Evolutionary conservation across 92 coral and sea anemone species (phyloP), one percentile per base, ranked within the genome.

Genomic region (Parazoanthus atlanticus): DNA sequence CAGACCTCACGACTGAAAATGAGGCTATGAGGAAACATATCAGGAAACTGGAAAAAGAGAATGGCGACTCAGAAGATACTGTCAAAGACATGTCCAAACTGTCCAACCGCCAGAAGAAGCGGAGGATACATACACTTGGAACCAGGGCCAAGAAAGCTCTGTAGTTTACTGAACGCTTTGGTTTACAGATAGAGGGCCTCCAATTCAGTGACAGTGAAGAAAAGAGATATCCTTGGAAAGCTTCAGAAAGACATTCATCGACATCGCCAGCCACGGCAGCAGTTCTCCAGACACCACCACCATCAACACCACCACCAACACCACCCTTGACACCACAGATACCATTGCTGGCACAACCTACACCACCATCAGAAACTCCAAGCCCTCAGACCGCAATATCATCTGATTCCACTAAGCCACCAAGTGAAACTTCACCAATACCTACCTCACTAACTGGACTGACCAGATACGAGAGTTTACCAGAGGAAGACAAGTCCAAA

Each of bases 101-200:
- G 31, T 82, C 84, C 6, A 89, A 82, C 36, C 1, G 66, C 80
- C 81, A 81, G 40, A 73, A 64, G 31, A 89, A 75, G 38, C 46
- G 88, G 40, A 72, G 82, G 46, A 10, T 89, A 43, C 65, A 86
- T 74, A 66, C 65, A 38, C 72, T 86, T 56, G 89, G 82, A 56
- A 23, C 26, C 77, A 81, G 88, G 76, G 88, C 91, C 23, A 67
- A 89, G 16, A 89, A 89, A 74, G 91, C 88, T 49, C 33, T 89
- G 79, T 89, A 84, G 88, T 89, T 89, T 47, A 72, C 41, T 74
- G 79, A 81, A 74, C 76, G 72, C 40, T 89, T 89, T 34, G 88
- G 88, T 47, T 80, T 82, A 21, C 74, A 82, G 54, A 76, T 89
- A 19, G 88, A 82, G 58, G 56, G 88, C 86, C 74, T 89, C 30